phyloP scores from a whole-genome alignment of 2,888 invertebrate genomes.

The Hydraecia micacea region DNA sequence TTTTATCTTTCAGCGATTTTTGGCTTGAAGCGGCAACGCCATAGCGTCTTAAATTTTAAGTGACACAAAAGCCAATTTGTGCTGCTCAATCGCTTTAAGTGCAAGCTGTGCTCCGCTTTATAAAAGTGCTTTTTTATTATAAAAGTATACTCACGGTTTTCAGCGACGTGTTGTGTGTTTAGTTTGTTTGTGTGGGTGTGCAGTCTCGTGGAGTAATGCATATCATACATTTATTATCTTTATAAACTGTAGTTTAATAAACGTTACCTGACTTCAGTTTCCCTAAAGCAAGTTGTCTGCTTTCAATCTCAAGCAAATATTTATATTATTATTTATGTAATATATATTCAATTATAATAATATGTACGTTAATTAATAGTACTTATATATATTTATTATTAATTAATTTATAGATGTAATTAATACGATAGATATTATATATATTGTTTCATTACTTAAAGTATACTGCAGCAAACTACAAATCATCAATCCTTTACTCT shows the following conservation, averaged over 20 bases:
- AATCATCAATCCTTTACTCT: slow-evolving; percentile 42
- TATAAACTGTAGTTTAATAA: slow-evolving; percentile 15
- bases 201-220: slow-evolving; percentile 81
- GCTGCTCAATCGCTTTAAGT: slow-evolving; percentile 61
- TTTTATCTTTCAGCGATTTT: slow-evolving; percentile 58
- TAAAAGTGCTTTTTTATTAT: slow-evolving; percentile 69
- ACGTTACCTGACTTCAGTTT: slow-evolving; percentile 8
- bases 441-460: slow-evolving; percentile 71
- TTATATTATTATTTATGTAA: slow-evolving; percentile 26
- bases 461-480: slow-evolving; percentile 70
- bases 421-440: slow-evolving; percentile 23
- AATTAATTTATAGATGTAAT: slow-evolving; percentile 2
- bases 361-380: slow-evolving; percentile 18
- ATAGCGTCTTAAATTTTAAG: slow-evolving; percentile 47
- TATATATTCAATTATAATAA: slow-evolving; percentile 29
- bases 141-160: slow-evolving; percentile 83
- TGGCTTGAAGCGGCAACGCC: slow-evolving; percentile 59
- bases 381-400: slow-evolving; percentile 22
- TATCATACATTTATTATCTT: slow-evolving; percentile 14
- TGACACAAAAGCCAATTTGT: slow-evolving; percentile 64
- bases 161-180: slow-evolving; percentile 81
- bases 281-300: slow-evolving; percentile 8
- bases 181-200: slow-evolving; percentile 73
- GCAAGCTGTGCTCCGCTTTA: slow-evolving; percentile 76
- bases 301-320: slow-evolving; percentile 13